A percentile compares a stretch with the other conserved stretches of the same genome.
phyloP scores from a whole-genome alignment of 2,113 vertebrate species.

The Polypterus senegalus region DNA sequence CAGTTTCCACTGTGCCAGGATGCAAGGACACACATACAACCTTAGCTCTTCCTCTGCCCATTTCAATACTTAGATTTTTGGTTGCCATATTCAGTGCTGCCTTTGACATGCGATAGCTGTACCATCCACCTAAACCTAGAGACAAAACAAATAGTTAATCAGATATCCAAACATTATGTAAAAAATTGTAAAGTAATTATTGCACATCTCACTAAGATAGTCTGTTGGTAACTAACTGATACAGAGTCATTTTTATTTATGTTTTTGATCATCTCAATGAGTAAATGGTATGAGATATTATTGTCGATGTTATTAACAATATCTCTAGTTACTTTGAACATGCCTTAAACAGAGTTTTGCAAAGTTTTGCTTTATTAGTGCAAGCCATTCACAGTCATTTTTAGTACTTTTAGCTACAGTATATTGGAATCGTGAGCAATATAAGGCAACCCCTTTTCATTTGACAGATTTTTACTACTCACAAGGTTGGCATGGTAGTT shows the following conservation, averaged over 20 bases:
- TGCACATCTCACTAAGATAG: neutral
- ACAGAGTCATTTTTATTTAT: neutral
- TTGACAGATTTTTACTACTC: no score
- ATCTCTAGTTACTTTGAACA: no score
- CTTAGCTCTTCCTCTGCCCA: conserved; percentile 32
- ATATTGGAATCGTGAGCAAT: no score
- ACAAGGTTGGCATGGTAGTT: no score
- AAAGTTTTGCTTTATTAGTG: no score
- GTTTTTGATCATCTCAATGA: neutral
- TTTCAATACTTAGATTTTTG: conserved; percentile 46
- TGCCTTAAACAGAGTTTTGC: no score
- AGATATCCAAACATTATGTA: neutral
- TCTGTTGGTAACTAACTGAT: neutral
- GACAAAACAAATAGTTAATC: neutral
- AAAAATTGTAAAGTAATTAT: neutral
- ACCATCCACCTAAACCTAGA: conserved; percentile 43
- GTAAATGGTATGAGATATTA: neutral
- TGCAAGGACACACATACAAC: conserved; percentile 42
- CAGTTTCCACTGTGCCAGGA: conserved; percentile 38
- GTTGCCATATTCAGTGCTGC: conserved; percentile 49
- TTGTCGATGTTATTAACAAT: no score
- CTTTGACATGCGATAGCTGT: conserved; percentile 48
- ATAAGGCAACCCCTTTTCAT: no score
- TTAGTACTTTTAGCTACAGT: no score
- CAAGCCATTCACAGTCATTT: no score